Evolutionary conservation across 1,140 invertebrate genomes (phyloP).

Genomic region (Theocolax elegans): DNA sequence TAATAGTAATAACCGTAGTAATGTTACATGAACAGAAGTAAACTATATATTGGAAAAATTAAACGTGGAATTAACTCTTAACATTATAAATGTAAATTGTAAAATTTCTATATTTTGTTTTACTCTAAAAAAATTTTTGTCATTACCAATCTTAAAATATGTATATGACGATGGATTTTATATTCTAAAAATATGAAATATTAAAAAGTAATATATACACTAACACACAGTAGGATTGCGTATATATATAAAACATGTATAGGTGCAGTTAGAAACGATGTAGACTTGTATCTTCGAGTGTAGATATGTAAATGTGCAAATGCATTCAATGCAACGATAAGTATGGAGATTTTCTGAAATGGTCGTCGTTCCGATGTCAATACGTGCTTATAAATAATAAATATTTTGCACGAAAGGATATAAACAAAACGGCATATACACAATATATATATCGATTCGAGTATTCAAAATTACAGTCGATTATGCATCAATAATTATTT

Average conservation of each 20-base stretch:
- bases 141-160: constrained; percentile 28
- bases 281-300: constrained; percentile 13
- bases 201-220: neutral
- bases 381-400: no score
- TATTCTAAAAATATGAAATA: constrained; percentile 56
- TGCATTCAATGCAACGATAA: neutral
- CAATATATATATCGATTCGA: neutral
- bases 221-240: constrained; percentile 6
- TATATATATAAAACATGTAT: constrained; percentile 10
- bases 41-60: no score
- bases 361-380: no score
- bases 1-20: no score
- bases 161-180: constrained; percentile 53
- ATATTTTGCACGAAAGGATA: no score
- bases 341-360: neutral
- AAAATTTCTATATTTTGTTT: constrained; percentile 50
- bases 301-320: neutral
- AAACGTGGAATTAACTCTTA: constrained; percentile 12
- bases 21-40: no score
- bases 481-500: no score
- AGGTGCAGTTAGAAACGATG: neutral
- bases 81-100: constrained; percentile 41
- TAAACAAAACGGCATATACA: neutral
- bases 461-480: no score
- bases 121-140: constrained; percentile 41